Evolutionary conservation across 2,113 vertebrate genomes (phyloP), one percentile per base, ranked within the genome.

Genomic region (Spea multiplicata): DNA sequence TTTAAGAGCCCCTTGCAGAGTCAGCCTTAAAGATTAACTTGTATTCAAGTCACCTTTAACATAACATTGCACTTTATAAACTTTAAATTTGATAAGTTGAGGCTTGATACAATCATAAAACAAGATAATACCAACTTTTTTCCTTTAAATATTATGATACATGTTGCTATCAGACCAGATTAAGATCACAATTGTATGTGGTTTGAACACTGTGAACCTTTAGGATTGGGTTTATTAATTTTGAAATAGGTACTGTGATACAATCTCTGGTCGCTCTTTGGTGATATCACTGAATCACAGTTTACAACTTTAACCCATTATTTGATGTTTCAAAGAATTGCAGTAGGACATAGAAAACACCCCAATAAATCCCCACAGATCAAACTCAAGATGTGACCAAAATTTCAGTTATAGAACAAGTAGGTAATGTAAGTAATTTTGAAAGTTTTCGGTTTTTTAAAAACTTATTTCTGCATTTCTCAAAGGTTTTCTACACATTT

Each of bases 71-170:
- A 73, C 83, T 81, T 87, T 85, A 86, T 67, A 85, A 82, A 75
- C 82, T 81, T 87, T 85, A 85, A 71, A 84, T 74, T 87, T 76
- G 82, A 83, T 82, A 88, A 85, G 84, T 83, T 83, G 81, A 62
- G 87, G 76, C 53, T 83, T 81, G 87, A 89, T 89, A 88, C 86
- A 68, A 87, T 87, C 87, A 86, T 86, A 59, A 83, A 79, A 86
- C 87, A 84, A 87, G 86, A 88, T 88, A 86, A 87, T 72, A 82
- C 80, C 82, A 90, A 91, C 86, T 88, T 88, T 86, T 88, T 86
- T 86, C 69, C 80, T 83, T 68, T 87, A 87, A 90, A 88, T 91
- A 90, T 89, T 91, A 88, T 92, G 89, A 91, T 88, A 87, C 89
- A 91, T 88, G 89, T 85, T 82, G 83, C 86, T 91, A 88, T 87